A percentile compares a stretch with the other conserved stretches of the same genome.
Evolutionary conservation across 2,888 invertebrate genomes (phyloP).

Genomic region (Brenthis ino): DNA sequence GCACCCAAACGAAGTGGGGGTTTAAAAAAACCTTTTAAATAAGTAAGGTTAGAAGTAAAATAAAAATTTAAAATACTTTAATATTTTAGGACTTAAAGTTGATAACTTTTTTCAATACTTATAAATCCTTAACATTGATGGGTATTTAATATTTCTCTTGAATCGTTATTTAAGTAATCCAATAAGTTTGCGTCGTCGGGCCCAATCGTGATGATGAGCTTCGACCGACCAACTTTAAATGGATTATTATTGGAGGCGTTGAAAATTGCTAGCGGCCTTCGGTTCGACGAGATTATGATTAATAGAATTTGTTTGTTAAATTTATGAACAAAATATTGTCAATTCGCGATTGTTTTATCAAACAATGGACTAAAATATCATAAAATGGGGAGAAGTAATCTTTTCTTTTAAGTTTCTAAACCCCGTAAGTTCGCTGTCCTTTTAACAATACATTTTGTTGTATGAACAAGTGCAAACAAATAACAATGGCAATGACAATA

Average conservation of each 20-base stretch:
- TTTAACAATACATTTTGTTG: background rate
- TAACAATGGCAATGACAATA: too few species aligned
- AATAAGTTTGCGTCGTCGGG: slow-evolving; percentile 43
- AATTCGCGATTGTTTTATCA: slow-evolving; percentile 18
- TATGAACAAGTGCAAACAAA: too few species aligned
- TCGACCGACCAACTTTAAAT: slow-evolving; percentile 48
- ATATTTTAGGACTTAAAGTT: too few species aligned
- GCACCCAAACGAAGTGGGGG: too few species aligned
- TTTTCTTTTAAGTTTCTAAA: background rate
- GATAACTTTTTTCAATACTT: slow-evolving; percentile 21
- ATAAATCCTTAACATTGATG: slow-evolving; percentile 23
- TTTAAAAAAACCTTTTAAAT: background rate
- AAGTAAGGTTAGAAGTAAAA: too few species aligned
- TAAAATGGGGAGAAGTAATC: background rate
- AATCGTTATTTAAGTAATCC: slow-evolving; percentile 42
- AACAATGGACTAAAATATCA: background rate
- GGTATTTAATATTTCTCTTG: slow-evolving; percentile 40
- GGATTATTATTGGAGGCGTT: slow-evolving; percentile 50
- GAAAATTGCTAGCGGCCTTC: slow-evolving; percentile 46
- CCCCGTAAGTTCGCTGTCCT: background rate
- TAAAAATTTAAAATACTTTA: too few species aligned
- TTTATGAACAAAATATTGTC: slow-evolving; percentile 48
- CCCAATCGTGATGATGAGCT: slow-evolving; percentile 41
- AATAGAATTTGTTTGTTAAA: slow-evolving; percentile 55
- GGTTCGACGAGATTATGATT: slow-evolving; percentile 49